Percentiles rank a stretch among this genome's conserved stretches.
Conservation (phyloP, 2,888 invertebrate genomes). For the Pollenia amentaria region DNA sequence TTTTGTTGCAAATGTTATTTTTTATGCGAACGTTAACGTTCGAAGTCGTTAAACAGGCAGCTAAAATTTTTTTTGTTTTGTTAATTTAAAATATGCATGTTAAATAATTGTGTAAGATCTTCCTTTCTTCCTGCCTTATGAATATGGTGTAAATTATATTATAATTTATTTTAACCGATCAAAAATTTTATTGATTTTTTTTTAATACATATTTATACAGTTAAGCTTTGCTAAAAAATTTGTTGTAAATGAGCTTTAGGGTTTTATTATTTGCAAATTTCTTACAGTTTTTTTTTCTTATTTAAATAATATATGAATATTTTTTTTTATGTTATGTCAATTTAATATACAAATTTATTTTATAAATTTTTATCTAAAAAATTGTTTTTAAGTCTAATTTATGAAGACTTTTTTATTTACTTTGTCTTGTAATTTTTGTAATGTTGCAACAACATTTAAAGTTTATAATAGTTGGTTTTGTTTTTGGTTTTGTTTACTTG, state of each 20-base stretch:
- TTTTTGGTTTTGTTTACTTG: constrained; percentile 27
- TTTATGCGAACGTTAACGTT: too few species aligned
- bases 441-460: constrained; percentile 74
- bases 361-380: constrained; percentile 72
- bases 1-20: too few species aligned
- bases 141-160: constrained; percentile 34
- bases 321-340: constrained; percentile 17
- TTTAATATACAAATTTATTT: constrained; percentile 71
- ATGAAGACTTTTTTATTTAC: constrained; percentile 57
- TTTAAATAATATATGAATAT: constrained; percentile 30
- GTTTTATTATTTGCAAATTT: constrained; percentile 25
- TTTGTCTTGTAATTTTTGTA: background rate
- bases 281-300: background rate
- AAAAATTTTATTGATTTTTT: constrained; percentile 11
- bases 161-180: constrained; percentile 35
- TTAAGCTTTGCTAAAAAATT: constrained; percentile 71
- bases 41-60: too few species aligned
- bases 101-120: too few species aligned
- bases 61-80: too few species aligned
- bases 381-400: constrained; percentile 56
- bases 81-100: too few species aligned
- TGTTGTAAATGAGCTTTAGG: constrained; percentile 63
- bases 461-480: constrained; percentile 57
- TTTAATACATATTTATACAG: constrained; percentile 22
- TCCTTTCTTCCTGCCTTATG: too few species aligned